Conservation (phyloP, 1,140 invertebrate species). For the Telenomus remus region DNA sequence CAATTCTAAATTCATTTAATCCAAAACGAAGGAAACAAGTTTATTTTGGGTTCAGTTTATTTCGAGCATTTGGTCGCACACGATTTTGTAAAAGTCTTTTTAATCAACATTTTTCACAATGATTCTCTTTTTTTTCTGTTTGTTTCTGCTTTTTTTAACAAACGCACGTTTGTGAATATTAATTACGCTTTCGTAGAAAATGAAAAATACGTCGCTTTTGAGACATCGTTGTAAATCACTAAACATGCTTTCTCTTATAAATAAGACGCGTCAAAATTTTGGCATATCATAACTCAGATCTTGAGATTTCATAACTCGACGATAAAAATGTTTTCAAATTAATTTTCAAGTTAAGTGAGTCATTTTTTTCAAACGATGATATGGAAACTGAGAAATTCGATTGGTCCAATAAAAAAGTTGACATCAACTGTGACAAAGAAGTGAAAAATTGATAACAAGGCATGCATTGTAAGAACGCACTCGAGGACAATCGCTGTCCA, state of each 20-base stretch:
- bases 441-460: conserved; percentile 54
- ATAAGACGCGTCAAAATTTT: conserved; percentile 31
- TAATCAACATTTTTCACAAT: too few species aligned
- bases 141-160: too few species aligned
- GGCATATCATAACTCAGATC: conserved; percentile 24
- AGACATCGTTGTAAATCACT: conserved; percentile 14
- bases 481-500: conserved; percentile 50
- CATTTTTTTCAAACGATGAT: too few species aligned
- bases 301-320: conserved; percentile 24
- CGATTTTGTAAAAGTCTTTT: not conserved
- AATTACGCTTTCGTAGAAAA: too few species aligned
- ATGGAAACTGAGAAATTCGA: too few species aligned
- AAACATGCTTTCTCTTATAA: conserved; percentile 31
- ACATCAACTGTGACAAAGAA: conserved; percentile 22
- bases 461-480: conserved; percentile 35
- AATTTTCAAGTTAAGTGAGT: too few species aligned
- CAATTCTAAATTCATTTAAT: conserved; percentile 45
- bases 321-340: too few species aligned
- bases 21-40: conserved; percentile 25
- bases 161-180: too few species aligned
- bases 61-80: conserved; percentile 3
- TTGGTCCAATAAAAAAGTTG: too few species aligned
- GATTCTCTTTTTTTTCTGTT: too few species aligned
- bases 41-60: conserved; percentile 38
- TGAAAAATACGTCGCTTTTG: conserved; percentile 5